Evolutionary conservation across 2,888 invertebrate species (phyloP), one percentile per base, ranked within the genome.

Genomic region (Microplitis manilae): DNA sequence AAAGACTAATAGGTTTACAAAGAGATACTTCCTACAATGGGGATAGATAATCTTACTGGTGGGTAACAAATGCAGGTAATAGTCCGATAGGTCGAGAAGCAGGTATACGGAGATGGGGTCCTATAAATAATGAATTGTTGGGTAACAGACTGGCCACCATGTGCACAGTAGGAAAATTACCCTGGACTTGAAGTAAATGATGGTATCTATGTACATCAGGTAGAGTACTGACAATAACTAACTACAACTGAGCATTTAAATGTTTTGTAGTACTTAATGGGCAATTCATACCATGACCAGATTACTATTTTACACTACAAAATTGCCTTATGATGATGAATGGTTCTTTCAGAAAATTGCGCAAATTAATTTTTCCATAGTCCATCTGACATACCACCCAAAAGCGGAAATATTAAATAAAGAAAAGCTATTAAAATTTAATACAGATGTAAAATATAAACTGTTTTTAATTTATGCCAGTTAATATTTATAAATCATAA

Each of bases 201-300:
- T 62, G 8, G 62, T 62, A 17, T 62, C 15, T 62, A 20, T 62
- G 62, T 62, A 62, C 15, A 20, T 62, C 20, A 62, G 9, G 62
- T 17, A 17, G 20, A 17, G 20, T 62, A 15, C 20, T 62, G 20
- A 65, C 72, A 77, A 70, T 65, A 61, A 70, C 30, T 30, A 30
- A 30, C 30, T 65, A 78, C 71, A 65, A 76, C 76, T 73, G 65
- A 68, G 59, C 73, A 62, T 17, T 41, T 72, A 68, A 76, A 75
- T 71, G 61, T 81, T 82, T 81, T 83, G 80, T 83, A 82, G 83
- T 82, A 81, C 82, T 84, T 80, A 84, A 83, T 82, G 78, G 80
- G 79, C 61, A 82, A 83, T 81, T 84, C 81, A 82, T 77, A 77
- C 77, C 77, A 60, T 62, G 38, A 68, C 68, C 50, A 13, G 41